A percentile compares a stretch with the other conserved stretches of the same genome.
Conservation (phyloP, 2,797 vertebrate species). For the Galagoides demidoff region DNA sequence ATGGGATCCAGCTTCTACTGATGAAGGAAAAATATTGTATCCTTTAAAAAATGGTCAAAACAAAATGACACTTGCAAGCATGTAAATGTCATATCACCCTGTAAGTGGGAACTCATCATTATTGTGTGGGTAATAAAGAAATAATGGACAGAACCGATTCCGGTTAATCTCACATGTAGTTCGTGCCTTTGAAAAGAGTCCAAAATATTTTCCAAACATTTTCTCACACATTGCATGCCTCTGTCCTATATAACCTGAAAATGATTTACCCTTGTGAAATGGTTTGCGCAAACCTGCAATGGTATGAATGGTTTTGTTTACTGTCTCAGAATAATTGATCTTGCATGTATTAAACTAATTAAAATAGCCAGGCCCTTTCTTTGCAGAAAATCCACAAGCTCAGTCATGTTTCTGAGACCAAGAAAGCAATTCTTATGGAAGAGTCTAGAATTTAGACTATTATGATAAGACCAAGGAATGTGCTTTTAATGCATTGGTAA, state of each 20-base stretch:
- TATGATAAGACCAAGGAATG: slow-evolving; percentile 72
- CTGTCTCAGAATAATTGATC: slow-evolving; percentile 61
- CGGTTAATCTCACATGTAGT: not conserved
- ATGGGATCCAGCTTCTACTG: not conserved
- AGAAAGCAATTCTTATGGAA: slow-evolving; percentile 32
- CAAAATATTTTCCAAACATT: slow-evolving; percentile 52
- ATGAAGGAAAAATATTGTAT: not conserved
- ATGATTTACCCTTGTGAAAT: slow-evolving; percentile 49
- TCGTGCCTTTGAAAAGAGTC: not conserved
- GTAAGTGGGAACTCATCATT: not conserved
- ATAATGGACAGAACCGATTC: slow-evolving; percentile 37
- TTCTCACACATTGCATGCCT: slow-evolving; percentile 7
- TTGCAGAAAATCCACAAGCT: slow-evolving; percentile 36
- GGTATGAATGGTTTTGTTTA: slow-evolving; percentile 63
- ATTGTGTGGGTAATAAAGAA: not conserved
- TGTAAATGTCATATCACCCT: not conserved
- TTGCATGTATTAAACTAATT: slow-evolving; percentile 57
- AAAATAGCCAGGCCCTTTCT: slow-evolving; percentile 55
- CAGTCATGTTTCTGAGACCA: not conserved
- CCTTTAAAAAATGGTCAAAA: slow-evolving; percentile 14
- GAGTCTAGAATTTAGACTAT: slow-evolving; percentile 57
- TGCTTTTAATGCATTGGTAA: slow-evolving; percentile 67
- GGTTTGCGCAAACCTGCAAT: slow-evolving; percentile 50
- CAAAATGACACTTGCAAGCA: not conserved
- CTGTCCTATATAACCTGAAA: slow-evolving; percentile 68